Base-by-base conservation (phyloP, 2,113 vertebrate genomes). In the Ptyas mucosa region DNA sequence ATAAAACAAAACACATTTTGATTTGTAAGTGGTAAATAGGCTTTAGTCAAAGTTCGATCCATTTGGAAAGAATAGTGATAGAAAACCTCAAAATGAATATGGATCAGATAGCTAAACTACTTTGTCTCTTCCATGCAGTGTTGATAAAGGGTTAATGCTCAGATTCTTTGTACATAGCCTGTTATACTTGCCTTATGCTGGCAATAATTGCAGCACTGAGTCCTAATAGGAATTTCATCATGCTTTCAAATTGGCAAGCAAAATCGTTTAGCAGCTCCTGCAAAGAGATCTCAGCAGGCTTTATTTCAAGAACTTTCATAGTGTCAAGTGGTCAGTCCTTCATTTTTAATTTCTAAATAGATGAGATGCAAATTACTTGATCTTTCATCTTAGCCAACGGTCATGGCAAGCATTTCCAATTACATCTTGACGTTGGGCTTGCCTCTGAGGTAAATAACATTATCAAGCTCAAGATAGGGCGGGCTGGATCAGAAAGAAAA, bases 321-420 rank as follows among this genome's bases (percentile, higher is more conserved):
- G 92, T 97, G 96, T 97, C 97, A 97, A 97, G 96, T 96, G 97
- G 97, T 97, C 97, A 97, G 94, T 95, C 93, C 96, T 97, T 97
- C 93, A 85, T 93, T 97, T 97, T 97, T 97, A 97, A 97, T 97
- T 97, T 97, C 96, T 96, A 96, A 91, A 94, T 96, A 93, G 91
- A 97, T 85, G 93, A 97, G 95, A 97, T 97, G 95, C 95, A 97
- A 97, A 97, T 97, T 97, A 92, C 94, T 92, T 53, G 93, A 94
- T 95, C 93, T 96, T 95, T 97, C 93, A 94, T 96, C 96, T 95
- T 96, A 91, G 93, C 87, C 95, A 93, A 89, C 93, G 96, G 95
- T 94, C 94, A 94, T 75, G 92, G 94, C 95, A 96, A 97, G 97
- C 69, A 94, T 91, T 93, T 96, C 93, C 89, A 96, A 96, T 95